Conservation (phyloP, 1,140 invertebrate genomes). For the Neotoxoptera formosana region DNA sequence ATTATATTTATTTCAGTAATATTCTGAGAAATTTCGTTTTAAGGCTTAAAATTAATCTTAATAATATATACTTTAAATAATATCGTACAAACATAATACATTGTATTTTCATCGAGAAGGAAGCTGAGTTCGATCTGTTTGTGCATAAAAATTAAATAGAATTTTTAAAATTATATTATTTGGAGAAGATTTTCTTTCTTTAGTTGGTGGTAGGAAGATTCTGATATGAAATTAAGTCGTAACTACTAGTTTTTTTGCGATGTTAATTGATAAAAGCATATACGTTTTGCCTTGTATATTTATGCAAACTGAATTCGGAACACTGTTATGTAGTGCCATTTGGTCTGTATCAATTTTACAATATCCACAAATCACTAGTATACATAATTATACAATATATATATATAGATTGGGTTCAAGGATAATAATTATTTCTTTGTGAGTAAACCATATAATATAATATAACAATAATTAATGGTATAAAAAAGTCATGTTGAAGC, state of each 20-base stretch:
- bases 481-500: too few species aligned
- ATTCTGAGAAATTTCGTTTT: background rate
- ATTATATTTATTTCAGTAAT: background rate
- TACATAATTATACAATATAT: background rate
- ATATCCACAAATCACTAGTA: background rate
- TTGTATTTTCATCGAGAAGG: background rate
- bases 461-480: too few species aligned
- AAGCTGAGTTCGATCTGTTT: background rate
- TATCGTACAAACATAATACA: background rate
- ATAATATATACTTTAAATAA: background rate
- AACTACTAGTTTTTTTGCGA: background rate
- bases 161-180: background rate
- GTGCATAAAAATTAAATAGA: background rate
- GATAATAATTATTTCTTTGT: background rate
- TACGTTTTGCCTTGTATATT: background rate
- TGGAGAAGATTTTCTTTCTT: background rate
- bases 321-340: background rate
- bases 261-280: background rate
- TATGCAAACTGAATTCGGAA: background rate
- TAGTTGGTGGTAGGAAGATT: background rate
- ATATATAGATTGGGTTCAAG: background rate
- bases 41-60: background rate
- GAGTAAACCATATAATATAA: too few species aligned
- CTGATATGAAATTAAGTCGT: background rate
- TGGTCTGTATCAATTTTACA: background rate